A percentile compares a stretch with the other conserved stretches of the same genome.
Evolutionary conservation across 2,888 invertebrate genomes (phyloP).

Genomic region (Tolmerus cingulatus): DNA sequence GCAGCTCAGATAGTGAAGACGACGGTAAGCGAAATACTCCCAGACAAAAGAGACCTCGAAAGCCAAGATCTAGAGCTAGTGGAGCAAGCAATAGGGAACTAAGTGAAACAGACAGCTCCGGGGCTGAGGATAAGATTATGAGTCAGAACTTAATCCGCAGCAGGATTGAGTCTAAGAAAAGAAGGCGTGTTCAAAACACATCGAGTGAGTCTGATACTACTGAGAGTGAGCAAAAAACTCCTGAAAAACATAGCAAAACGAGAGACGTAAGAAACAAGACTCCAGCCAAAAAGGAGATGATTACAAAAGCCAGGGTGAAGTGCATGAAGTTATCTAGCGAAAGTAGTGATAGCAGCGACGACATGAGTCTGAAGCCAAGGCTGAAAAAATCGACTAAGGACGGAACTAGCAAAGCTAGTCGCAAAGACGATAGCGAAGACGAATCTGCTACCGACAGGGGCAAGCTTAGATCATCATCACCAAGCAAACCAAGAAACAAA

Average conservation of each 20-base stretch:
- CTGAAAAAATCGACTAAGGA: background rate
- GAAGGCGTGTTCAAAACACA: constrained; percentile 34
- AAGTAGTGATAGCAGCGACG: constrained; percentile 40
- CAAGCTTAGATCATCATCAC: background rate
- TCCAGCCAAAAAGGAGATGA: constrained; percentile 30
- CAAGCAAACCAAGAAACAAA: constrained; percentile 22
- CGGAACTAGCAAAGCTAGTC: background rate
- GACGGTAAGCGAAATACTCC: constrained; percentile 55
- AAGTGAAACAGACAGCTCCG: constrained; percentile 42
- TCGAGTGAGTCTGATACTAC: constrained; percentile 51
- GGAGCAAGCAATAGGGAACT: constrained; percentile 21
- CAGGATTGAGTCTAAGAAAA: constrained; percentile 40
- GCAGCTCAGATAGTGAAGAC: constrained; percentile 65
- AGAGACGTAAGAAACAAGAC: background rate
- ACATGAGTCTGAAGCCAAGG: constrained; percentile 3
- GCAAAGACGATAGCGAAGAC: background rate
- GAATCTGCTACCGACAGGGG: background rate
- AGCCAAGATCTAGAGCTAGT: constrained; percentile 47
- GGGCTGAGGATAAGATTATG: constrained; percentile 30
- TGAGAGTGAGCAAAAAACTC: constrained; percentile 20
- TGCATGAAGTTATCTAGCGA: constrained; percentile 40
- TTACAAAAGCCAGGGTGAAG: constrained; percentile 46
- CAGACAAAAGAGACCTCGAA: constrained; percentile 56
- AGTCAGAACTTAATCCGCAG: constrained; percentile 40
- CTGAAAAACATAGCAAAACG: background rate